Evolutionary conservation across 2,888 invertebrate genomes (phyloP).

Genomic region (Chydorus sphaericus): DNA sequence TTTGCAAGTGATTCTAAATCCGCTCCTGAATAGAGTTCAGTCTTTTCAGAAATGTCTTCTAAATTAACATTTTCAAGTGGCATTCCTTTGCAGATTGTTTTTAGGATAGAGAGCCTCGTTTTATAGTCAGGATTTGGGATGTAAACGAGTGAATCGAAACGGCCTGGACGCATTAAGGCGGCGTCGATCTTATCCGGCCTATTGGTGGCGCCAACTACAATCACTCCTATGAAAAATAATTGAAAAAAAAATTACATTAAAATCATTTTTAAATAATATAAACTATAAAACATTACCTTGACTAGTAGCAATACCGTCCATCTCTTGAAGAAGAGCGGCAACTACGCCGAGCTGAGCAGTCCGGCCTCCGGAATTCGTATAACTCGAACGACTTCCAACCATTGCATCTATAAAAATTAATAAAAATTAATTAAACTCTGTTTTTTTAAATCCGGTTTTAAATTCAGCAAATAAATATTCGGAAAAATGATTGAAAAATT

Average conservation of each 20-base stretch:
- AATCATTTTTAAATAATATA: background rate
- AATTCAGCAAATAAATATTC: too few species aligned
- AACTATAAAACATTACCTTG: too few species aligned
- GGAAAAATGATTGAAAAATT: too few species aligned
- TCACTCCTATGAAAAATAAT: slow-evolving; percentile 28
- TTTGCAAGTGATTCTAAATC: slow-evolving; percentile 44
- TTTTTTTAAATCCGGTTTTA: too few species aligned
- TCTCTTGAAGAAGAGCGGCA: slow-evolving; percentile 45
- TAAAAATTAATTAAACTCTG: background rate
- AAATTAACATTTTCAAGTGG: slow-evolving; percentile 31
- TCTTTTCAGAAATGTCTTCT: slow-evolving; percentile 31
- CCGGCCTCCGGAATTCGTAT: slow-evolving; percentile 23
- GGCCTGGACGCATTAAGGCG: slow-evolving; percentile 44
- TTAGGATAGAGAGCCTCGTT: slow-evolving; percentile 33
- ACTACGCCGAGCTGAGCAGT: slow-evolving; percentile 43
- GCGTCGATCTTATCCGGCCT: slow-evolving; percentile 45
- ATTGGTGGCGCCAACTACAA: slow-evolving; percentile 49
- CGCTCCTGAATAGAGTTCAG: slow-evolving; percentile 42
- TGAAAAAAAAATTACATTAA: background rate
- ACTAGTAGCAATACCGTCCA: slow-evolving; percentile 40
- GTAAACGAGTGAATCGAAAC: slow-evolving; percentile 44
- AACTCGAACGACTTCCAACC: slow-evolving; percentile 30
- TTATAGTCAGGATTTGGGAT: slow-evolving; percentile 41
- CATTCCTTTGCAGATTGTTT: slow-evolving; percentile 32
- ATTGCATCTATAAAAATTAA: slow-evolving; percentile 26